phyloP scores from a whole-genome alignment of 1,140 invertebrate genomes.

The Hylaeus volcanicus region DNA sequence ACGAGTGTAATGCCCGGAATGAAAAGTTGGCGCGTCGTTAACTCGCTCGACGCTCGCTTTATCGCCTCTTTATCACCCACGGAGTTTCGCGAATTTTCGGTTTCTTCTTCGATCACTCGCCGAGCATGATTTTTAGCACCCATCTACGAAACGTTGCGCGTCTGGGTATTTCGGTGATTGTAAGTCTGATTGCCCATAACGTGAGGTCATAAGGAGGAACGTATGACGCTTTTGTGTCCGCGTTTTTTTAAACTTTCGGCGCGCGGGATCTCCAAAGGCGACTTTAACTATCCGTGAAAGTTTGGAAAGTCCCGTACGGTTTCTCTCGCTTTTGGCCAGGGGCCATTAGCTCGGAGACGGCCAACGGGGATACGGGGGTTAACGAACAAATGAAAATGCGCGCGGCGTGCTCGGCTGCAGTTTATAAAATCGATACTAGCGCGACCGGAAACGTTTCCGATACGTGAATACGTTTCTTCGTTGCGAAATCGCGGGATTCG shows the following conservation, averaged over 20 bases:
- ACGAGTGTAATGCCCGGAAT: no score
- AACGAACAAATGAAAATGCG: conserved; percentile 5
- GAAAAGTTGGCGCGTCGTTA: not conserved
- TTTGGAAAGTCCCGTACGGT: conserved; percentile 37
- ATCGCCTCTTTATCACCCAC: not conserved
- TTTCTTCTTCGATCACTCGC: not conserved
- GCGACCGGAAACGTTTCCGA: conserved; percentile 23
- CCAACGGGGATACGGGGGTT: not conserved
- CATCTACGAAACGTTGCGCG: no score
- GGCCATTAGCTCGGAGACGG: conserved; percentile 27
- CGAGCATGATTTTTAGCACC: not conserved
- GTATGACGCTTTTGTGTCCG: not conserved
- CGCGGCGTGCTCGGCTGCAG: not conserved
- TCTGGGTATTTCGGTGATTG: no score
- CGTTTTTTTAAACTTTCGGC: conserved; percentile 22
- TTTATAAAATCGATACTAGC: conserved; percentile 33
- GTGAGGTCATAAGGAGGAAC: no score
- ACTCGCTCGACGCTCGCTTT: not conserved
- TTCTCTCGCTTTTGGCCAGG: conserved; percentile 29
- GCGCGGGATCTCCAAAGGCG: no score
- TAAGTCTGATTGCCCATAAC: no score
- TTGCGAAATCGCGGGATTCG: conserved; percentile 18
- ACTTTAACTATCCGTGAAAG: conserved; percentile 30
- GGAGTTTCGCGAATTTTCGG: not conserved
- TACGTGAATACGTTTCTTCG: conserved; percentile 19